Evolutionary conservation across 2,797 vertebrate species (phyloP), one percentile per base, ranked within the genome.

Genomic region (Agapornis canus): DNA sequence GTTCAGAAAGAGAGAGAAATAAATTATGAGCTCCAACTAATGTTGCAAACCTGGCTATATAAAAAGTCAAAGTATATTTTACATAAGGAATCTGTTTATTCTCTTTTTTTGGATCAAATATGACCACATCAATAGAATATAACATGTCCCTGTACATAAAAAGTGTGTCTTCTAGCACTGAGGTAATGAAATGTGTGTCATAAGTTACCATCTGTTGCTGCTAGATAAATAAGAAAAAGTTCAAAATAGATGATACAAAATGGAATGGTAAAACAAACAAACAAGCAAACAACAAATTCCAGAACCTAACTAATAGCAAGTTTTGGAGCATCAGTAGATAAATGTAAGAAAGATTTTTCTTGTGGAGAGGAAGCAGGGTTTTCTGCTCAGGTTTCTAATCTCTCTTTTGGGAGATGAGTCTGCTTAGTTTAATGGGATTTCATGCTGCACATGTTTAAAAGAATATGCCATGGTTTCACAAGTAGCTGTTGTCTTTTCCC

Each of bases 141-240:
- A 66, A 47, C 51, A 2, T 59, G 21, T 40, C 5, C 23, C 42
- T 72, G 5, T 32, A 32, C 5, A 5, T n/a, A 52, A 51, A 81
- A 81, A 22, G 0, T 8, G 2, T 57, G 4, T 68, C 37, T 69
- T 87, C 22, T 76, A 82, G 13, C 10, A 43, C 31, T 56, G 27
- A 47, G 22, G 21, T 59, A 84, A 52, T 51, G 9, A 65, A 72
- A 68, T 0, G 0, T 1, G 0, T 54, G 12, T 3, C 4, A 13
- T 64, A 73, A 77, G 2, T 56, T 84, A 18, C 31, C 25, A 26
- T 48, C 37, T 60, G 14, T 5, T 65, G 9, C 10, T 68, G 7
- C 11, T 72, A 43, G 25, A 31, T 21, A 64, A 68, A 59, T 54
- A 61, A 43, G 11, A 81, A 54, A 16, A 31, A 45, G 42, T 89